Conservation (phyloP, 1,140 invertebrate species). For the Trichonephila inaurata region DNA sequence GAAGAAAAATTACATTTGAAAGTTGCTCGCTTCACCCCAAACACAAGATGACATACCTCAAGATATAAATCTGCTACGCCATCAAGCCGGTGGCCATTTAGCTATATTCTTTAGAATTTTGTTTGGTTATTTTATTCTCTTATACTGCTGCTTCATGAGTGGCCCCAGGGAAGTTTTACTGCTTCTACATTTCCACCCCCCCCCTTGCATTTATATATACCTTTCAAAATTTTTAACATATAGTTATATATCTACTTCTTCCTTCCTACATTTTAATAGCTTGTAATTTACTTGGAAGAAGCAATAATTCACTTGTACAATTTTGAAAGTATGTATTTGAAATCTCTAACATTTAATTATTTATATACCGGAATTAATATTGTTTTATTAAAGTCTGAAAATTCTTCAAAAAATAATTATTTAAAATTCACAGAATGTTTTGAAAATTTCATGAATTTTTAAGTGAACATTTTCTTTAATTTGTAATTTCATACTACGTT, state of each 20-base stretch:
- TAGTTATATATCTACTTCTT: background rate
- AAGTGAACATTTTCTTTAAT: too few species aligned
- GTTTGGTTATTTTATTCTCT: constrained; percentile 13
- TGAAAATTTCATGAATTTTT: too few species aligned
- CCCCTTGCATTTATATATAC: background rate
- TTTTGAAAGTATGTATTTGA: too few species aligned
- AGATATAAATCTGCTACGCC: constrained; percentile 23
- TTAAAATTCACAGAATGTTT: too few species aligned
- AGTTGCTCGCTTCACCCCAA: background rate
- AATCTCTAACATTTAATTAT: too few species aligned
- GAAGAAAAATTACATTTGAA: constrained; percentile 24
- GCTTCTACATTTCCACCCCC: background rate
- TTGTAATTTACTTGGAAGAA: background rate
- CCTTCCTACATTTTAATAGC: background rate
- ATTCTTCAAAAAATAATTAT: too few species aligned
- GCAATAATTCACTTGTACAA: background rate
- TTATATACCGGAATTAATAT: too few species aligned
- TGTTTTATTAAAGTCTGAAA: too few species aligned
- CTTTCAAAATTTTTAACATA: background rate
- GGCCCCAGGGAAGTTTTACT: constrained; percentile 9
- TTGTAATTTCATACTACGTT: too few species aligned
- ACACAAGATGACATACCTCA: background rate
- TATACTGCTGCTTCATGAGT: constrained; percentile 2
- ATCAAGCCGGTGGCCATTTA: constrained; percentile 1
- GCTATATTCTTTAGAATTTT: constrained; percentile 24